A percentile compares a stretch with the other conserved stretches of the same genome.
Conservation (phyloP, 2,113 vertebrate species). For the Pelmatolapia mariae region DNA sequence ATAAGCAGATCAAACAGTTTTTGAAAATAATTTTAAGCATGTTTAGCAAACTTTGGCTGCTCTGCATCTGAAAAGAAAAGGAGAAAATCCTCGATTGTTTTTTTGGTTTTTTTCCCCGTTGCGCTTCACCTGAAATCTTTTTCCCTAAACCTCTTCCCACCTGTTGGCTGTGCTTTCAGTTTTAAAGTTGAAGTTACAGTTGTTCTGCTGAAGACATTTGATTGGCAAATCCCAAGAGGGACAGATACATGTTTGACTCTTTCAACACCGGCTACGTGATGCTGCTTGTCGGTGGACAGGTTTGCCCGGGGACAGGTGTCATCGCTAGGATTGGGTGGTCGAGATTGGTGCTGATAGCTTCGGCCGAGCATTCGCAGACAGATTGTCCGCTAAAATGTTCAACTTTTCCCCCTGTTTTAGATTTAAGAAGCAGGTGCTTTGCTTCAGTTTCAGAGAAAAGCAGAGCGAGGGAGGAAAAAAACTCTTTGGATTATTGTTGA, state of each 20-base stretch:
- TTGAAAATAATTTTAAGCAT: background rate
- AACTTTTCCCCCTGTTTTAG: background rate
- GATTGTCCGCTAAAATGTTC: background rate
- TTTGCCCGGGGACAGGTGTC: conserved; percentile 21
- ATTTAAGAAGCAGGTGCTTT: conserved; percentile 19
- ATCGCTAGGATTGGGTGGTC: background rate
- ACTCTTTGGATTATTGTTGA: conserved; percentile 61
- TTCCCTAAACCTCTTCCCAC: background rate
- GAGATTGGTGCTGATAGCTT: background rate
- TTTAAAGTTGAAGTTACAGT: background rate
- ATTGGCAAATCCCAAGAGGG: background rate
- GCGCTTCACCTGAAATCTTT: background rate
- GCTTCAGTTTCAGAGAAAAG: background rate
- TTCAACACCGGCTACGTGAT: background rate
- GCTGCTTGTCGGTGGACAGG: background rate
- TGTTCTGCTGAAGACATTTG: background rate
- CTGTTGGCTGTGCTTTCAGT: background rate
- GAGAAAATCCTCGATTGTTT: background rate
- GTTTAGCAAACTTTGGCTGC: background rate
- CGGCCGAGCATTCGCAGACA: background rate
- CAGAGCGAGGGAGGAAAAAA: background rate
- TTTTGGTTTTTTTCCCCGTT: rapidly evolving
- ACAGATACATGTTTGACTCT: background rate
- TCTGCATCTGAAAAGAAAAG: background rate
- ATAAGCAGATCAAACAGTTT: background rate